phyloP scores from a whole-genome alignment of 2,888 invertebrate species.

The Dysmachus trigonus region DNA sequence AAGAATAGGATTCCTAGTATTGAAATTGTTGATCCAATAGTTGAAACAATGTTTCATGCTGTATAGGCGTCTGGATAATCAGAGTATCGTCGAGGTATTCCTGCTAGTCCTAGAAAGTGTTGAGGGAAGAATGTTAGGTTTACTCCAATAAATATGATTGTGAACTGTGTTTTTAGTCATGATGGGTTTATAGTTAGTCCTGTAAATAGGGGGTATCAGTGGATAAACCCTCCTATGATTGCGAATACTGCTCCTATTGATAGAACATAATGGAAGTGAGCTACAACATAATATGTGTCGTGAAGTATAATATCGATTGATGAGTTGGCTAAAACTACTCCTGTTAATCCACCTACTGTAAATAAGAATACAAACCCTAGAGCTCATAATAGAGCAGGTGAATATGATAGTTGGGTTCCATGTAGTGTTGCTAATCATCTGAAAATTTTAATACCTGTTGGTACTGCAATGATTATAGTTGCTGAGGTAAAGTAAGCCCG shows the following conservation, averaged over 20 bases:
- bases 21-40: constrained; percentile 74
- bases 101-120: constrained; percentile 76
- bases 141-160: constrained; percentile 77
- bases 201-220: constrained; percentile 76
- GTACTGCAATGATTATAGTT: constrained; percentile 87
- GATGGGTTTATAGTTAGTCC: constrained; percentile 70
- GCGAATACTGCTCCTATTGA: constrained; percentile 83
- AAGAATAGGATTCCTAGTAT: constrained; percentile 69
- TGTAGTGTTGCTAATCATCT: constrained; percentile 78
- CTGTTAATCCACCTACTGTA: constrained; percentile 78
- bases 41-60: constrained; percentile 74
- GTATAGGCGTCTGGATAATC: constrained; percentile 75
- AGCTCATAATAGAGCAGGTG: constrained; percentile 71
- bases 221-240: constrained; percentile 77
- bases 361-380: constrained; percentile 82
- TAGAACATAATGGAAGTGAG: constrained; percentile 83
- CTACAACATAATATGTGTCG: constrained; percentile 87
- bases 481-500: constrained; percentile 86
- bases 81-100: constrained; percentile 80
- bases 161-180: constrained; percentile 75
- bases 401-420: constrained; percentile 71
- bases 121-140: constrained; percentile 84
- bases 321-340: constrained; percentile 74
- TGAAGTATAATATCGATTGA: constrained; percentile 80
- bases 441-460: constrained; percentile 86